Evolutionary conservation across 2,797 vertebrate species (phyloP), one percentile per base, ranked within the genome.

Genomic region (Oophaga sylvatica): DNA sequence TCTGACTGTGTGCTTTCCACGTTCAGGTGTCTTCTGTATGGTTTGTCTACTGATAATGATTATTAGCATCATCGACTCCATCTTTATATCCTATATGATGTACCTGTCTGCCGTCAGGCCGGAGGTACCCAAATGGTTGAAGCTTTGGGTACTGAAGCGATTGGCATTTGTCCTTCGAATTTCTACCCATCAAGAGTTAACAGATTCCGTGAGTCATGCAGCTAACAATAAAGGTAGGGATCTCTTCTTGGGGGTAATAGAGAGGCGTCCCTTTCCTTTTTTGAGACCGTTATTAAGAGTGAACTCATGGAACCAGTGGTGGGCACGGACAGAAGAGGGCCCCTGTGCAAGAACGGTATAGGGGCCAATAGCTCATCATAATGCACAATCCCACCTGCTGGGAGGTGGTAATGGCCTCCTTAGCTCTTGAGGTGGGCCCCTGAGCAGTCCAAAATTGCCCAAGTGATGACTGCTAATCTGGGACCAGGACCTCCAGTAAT

Each of bases 81-180:
- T 89, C 79, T 89, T 89, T 65, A 89, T 89, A 76, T 81, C 87
- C 16, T 89, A 89, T 57, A 89, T 89, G 84, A 71, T 89, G 19
- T 53, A 89, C 65, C 71, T 89, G 11, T 89, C 87, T 78, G 53
- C 87, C 45, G 80, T 89, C 15, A 60, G 53, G 4, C 83, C 83
- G 0, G 80, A 85, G 22, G 87, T 89, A 9, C 87, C 87, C 8
- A 0, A 68, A 41, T 86, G 78, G 78, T 20, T 89, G 29, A 90
- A 82, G 79, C 62, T 90, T 22, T 90, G 89, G 89, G 83, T 90
- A 9, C 56, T 90, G 56, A 87, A 85, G 56, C 78, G 83, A 11
- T 62, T 90, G 57, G 89, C 89, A 6, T 85, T 13, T 31, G 57
- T 90, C 16, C 82, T 90, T 71, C 26, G 83, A 29, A 85, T 90